Conservation (phyloP, 2,888 invertebrate genomes). For the Crematogaster levior region DNA sequence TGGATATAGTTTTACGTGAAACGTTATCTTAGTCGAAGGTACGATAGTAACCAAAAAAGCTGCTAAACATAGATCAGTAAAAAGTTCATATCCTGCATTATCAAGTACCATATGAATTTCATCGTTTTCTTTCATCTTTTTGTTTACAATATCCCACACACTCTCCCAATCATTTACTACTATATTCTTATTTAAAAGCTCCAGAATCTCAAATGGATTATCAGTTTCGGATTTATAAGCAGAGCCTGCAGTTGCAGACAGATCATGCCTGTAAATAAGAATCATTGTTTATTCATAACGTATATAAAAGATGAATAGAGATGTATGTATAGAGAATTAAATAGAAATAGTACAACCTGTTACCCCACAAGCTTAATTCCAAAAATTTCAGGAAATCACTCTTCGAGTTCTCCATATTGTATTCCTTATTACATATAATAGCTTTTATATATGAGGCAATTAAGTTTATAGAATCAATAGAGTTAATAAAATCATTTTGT, state of each 20-base stretch:
- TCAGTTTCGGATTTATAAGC: constrained; percentile 87
- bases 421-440: constrained; percentile 76
- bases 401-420: constrained; percentile 83
- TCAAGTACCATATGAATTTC: constrained; percentile 92
- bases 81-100: constrained; percentile 97
- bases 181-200: constrained; percentile 87
- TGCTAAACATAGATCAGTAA: constrained; percentile 95
- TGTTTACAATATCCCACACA: constrained; percentile 87
- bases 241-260: constrained; percentile 93
- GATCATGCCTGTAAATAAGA: constrained; percentile 89
- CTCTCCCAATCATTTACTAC: constrained; percentile 88
- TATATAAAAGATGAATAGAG: neutral
- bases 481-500: constrained; percentile 87
- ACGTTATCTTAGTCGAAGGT: constrained; percentile 90
- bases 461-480: constrained; percentile 86
- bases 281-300: neutral
- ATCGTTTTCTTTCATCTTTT: constrained; percentile 81
- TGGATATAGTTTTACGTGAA: constrained; percentile 95
- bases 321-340: neutral
- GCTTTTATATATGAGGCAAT: constrained; percentile 85
- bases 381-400: constrained; percentile 87
- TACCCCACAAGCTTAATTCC: constrained; percentile 96
- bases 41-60: constrained; percentile 90
- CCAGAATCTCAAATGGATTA: constrained; percentile 87
- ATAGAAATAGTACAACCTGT: constrained; percentile 86